phyloP scores from a whole-genome alignment of 2,113 vertebrate species.

The Dromas ardeola region DNA sequence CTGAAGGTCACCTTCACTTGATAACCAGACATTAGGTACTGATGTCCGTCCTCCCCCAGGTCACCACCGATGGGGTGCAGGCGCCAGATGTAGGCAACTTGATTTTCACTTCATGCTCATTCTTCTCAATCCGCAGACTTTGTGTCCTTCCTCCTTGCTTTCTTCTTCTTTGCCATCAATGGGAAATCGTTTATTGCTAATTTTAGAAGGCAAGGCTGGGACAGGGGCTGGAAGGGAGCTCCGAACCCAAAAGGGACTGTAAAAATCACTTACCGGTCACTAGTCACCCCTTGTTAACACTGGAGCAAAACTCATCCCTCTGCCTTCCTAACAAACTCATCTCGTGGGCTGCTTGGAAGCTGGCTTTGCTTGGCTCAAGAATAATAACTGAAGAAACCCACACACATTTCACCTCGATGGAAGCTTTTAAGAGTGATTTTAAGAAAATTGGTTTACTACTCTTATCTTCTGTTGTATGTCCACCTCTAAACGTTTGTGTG shows the following conservation, averaged over 20 bases:
- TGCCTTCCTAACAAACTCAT: neutral
- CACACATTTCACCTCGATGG: neutral
- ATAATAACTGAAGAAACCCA: neutral
- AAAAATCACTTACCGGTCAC: neutral
- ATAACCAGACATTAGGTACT: neutral
- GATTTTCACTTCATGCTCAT: neutral
- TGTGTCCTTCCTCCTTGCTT: neutral
- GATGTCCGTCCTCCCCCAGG: neutral
- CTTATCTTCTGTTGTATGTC: neutral
- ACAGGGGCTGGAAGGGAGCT: neutral
- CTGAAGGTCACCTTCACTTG: neutral
- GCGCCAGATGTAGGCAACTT: neutral
- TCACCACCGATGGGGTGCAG: neutral
- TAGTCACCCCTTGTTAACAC: neutral
- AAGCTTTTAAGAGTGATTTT: neutral
- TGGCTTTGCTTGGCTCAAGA: neutral
- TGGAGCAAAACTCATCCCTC: neutral
- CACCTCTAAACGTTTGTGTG: neutral
- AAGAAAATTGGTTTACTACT: neutral
- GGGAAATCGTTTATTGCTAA: neutral
- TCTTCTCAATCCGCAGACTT: neutral
- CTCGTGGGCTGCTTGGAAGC: neutral
- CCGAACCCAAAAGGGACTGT: too few species aligned
- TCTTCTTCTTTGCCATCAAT: neutral
- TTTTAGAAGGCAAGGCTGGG: neutral